Conservation (phyloP, 2,888 invertebrate species). For the Ferrisia virgata region DNA sequence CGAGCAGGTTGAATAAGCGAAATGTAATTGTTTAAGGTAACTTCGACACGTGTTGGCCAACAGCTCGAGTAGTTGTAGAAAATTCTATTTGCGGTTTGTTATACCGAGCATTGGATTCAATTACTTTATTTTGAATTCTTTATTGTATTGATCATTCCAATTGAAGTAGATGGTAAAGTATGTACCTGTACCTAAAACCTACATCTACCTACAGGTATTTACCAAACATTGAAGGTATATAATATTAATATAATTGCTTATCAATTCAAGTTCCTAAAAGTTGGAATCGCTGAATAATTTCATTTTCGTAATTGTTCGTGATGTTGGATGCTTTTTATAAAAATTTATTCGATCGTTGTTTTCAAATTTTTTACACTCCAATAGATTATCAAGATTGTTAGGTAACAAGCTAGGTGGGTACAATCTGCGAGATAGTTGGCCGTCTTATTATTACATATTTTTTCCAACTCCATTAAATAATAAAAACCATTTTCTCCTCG, state of each 20-base stretch:
- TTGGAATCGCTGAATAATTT: no score
- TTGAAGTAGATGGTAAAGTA: no score
- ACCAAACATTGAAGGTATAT: no score
- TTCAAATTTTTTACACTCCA: neutral
- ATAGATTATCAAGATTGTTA: neutral
- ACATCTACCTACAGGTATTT: no score
- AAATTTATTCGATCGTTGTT: neutral
- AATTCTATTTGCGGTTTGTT: neutral
- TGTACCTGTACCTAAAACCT: no score
- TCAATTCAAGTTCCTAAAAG: no score
- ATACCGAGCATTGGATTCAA: neutral
- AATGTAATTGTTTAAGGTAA: neutral
- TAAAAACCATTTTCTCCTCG: neutral
- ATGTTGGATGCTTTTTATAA: neutral
- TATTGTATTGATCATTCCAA: no score
- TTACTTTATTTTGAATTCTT: no score
- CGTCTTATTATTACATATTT: neutral
- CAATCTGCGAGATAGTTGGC: neutral
- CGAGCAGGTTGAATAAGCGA: neutral
- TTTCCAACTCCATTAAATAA: neutral
- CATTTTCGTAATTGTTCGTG: neutral
- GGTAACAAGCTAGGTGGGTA: neutral
- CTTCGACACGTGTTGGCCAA: neutral
- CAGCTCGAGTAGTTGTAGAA: neutral
- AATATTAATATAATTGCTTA: no score